Base-by-base conservation (phyloP, 2,797 vertebrate species). In the Acipenser ruthenus region DNA sequence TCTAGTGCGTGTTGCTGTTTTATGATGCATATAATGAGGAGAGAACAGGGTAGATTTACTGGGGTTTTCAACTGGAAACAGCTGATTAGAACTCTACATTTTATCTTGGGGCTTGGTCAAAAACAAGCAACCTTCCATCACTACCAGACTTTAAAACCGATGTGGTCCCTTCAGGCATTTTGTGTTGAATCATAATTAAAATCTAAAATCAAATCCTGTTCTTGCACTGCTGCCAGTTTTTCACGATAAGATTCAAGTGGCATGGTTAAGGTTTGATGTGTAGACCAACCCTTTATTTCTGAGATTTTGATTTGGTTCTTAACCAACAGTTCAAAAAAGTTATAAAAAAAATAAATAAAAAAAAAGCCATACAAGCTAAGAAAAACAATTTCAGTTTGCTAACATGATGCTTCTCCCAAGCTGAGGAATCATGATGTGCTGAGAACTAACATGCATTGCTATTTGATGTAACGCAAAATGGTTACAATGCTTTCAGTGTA, bases 191-290 rank as follows among this genome's bases (percentile, higher is more conserved):
- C 63, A 13, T 64, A 75, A 68, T 67, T 72, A 72, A 61, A 73
- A 71, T 73, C 56, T 64, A 72, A 66, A 60, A 67, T 67, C 65
- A 63, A 60, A 51, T 70, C 67, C 66, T 66, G 60, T 69, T 68
- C 69, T 61, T 60, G 67, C 68, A 15, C 61, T 66, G 56, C 61
- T 63, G 49, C 66, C 37, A 62, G 58, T 66, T 67, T 63, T 62
- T 53, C 56, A 37, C 60, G 68, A 70, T 60, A 64, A 64, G 37
- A 37, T 37, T 37, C 3, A 5, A 37, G 37, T 37, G 53, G 15
- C 60, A 58, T 65, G 49, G 71, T 68, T 72, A 66, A 68, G 69
- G 60, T n/a, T 68, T 70, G 56, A 69, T 67, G 47, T 53, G 11
- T 18, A 49, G 10, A 61, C 50, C 63, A 23, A 62, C 63, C 63